phyloP scores from a whole-genome alignment of 2,888 invertebrate genomes.

The Heliconius erato region DNA sequence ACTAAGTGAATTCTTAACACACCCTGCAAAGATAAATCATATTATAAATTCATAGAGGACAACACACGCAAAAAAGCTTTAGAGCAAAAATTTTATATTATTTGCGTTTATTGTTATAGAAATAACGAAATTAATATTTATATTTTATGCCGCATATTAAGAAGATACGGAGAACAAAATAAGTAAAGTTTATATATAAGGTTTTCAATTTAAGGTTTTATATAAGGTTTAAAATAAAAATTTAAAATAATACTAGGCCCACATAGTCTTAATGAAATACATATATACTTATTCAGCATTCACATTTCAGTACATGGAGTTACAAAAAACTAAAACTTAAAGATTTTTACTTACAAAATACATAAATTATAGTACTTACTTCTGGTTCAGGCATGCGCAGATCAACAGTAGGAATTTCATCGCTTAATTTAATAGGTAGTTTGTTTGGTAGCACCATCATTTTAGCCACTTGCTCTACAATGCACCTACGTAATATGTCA shows the following conservation, averaged over 20 bases:
- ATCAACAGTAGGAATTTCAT: conserved; percentile 92
- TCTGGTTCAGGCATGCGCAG: conserved; percentile 97
- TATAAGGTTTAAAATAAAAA: too few species aligned
- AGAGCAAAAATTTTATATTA: too few species aligned
- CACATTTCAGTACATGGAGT: too few species aligned
- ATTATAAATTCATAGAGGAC: not conserved
- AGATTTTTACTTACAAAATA: not conserved
- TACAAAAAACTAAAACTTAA: not conserved
- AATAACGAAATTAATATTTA: too few species aligned
- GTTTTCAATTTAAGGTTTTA: too few species aligned
- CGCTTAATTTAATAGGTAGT: conserved; percentile 94
- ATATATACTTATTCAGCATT: too few species aligned
- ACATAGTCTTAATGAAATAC: too few species aligned
- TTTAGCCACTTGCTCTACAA: conserved; percentile 95
- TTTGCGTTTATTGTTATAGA: too few species aligned
- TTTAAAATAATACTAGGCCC: too few species aligned
- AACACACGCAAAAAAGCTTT: not conserved
- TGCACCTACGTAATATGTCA: conserved; percentile 94
- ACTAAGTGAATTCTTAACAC: conserved; percentile 97
- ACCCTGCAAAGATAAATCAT: conserved; percentile 87
- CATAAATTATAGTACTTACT: conserved; percentile 78
- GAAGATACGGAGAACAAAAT: too few species aligned
- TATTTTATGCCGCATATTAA: too few species aligned
- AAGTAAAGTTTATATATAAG: too few species aligned
- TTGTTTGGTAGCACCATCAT: conserved; percentile 99